phyloP scores from a whole-genome alignment of 2,888 invertebrate species.

The Calephelis perditalis region DNA sequence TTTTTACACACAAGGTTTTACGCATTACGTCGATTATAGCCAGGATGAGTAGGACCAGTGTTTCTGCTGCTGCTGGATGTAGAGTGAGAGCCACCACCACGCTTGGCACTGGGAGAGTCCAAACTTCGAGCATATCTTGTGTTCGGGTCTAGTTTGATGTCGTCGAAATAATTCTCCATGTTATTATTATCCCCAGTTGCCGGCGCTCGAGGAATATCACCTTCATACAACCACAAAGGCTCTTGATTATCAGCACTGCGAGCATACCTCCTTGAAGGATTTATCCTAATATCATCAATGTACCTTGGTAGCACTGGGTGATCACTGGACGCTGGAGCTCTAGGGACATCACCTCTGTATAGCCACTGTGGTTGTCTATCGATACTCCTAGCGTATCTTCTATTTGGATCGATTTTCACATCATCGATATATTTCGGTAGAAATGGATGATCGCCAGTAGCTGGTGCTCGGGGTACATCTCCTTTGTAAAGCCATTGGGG shows the following conservation, averaged over 20 bases:
- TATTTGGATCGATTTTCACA: conserved; percentile 19
- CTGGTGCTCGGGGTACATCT: conserved; percentile 18
- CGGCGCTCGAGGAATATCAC: conserved; percentile 34
- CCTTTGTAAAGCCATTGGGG: conserved; percentile 31
- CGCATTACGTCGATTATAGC: conserved; percentile 45
- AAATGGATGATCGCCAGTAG: conserved; percentile 19
- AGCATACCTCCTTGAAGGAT: conserved; percentile 17
- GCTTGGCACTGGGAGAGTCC: conserved; percentile 39
- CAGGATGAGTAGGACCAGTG: conserved; percentile 44
- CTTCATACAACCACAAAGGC: conserved; percentile 25
- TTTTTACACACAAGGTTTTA: background rate
- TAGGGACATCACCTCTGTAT: conserved; percentile 17
- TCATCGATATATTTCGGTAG: conserved; percentile 24
- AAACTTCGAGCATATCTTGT: conserved; percentile 38
- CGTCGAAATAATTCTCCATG: conserved; percentile 37
- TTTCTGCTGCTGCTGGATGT: conserved; percentile 35
- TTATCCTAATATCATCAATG: conserved; percentile 22
- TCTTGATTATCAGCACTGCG: conserved; percentile 17
- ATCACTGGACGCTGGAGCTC: conserved; percentile 18
- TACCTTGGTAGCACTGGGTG: conserved; percentile 19
- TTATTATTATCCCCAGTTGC: conserved; percentile 35
- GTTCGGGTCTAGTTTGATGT: conserved; percentile 35
- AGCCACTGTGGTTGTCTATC: conserved; percentile 32
- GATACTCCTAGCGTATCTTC: conserved; percentile 3
- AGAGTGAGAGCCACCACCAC: conserved; percentile 38